A percentile compares a stretch with the other conserved stretches of the same genome.
Conservation (phyloP, 2,113 vertebrate genomes). For the Lophura nycthemera region DNA sequence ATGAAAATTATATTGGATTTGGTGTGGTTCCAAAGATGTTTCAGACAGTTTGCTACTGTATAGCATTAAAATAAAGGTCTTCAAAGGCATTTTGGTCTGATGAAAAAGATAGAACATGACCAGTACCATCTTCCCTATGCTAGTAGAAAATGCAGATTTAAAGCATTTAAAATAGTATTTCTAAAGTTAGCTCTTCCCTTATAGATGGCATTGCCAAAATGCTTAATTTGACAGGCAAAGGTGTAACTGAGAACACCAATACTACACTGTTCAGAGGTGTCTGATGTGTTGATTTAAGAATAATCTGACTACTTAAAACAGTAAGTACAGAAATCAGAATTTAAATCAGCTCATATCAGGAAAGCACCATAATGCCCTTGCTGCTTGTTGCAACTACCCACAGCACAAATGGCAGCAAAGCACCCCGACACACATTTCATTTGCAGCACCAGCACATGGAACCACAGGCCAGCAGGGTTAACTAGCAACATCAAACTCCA, state of each 20-base stretch:
- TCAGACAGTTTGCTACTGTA: background rate
- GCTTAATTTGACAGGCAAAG: background rate
- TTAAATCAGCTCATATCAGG: background rate
- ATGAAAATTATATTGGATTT: background rate
- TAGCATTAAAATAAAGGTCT: background rate
- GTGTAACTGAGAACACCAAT: background rate
- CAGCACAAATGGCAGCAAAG: accelerated
- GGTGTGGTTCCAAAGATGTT: background rate
- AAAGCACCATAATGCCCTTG: background rate
- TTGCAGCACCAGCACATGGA: background rate
- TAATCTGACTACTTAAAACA: background rate
- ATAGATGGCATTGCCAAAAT: background rate
- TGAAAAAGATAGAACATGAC: background rate
- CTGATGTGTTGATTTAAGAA: background rate
- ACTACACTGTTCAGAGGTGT: background rate
- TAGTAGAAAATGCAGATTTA: background rate
- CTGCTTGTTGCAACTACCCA: too few relatives aligned
- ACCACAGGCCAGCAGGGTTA: background rate
- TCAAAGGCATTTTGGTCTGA: background rate
- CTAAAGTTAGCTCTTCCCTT: background rate
- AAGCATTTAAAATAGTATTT: background rate
- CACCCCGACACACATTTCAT: background rate
- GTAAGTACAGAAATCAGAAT: background rate
- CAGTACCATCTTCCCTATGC: background rate
- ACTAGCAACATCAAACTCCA: background rate